Percentiles rank a stretch among this genome's conserved stretches.
Conservation (phyloP, 2,888 invertebrate species). For the Cylloceria caligata region DNA sequence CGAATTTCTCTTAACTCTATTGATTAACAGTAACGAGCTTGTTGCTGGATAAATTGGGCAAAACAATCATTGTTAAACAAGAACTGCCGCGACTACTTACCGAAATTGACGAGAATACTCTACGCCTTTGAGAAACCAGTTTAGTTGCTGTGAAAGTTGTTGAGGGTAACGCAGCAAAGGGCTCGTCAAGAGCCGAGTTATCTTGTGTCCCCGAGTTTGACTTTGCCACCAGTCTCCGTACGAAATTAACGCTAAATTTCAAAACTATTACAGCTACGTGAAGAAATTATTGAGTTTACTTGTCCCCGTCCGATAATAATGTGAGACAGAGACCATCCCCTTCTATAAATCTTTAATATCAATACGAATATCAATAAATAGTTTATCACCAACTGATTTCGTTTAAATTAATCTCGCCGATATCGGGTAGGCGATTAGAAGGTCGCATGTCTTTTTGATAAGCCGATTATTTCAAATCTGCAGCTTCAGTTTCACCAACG, state of each 20-base stretch:
- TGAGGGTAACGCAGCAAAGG: constrained; percentile 51
- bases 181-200: constrained; percentile 42
- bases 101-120: constrained; percentile 71
- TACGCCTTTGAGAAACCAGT: constrained; percentile 75
- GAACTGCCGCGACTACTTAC: constrained; percentile 73
- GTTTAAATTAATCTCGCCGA: not conserved
- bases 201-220: constrained; percentile 44
- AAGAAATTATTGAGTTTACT: constrained; percentile 15
- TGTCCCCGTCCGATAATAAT: not conserved
- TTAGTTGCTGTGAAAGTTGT: constrained; percentile 68
- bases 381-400: not conserved
- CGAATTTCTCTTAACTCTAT: constrained; percentile 73
- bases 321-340: not conserved
- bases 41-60: constrained; percentile 73
- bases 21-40: constrained; percentile 75
- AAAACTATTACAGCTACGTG: constrained; percentile 48
- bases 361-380: not conserved
- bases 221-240: constrained; percentile 8
- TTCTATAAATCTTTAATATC: not conserved
- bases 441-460: too few species aligned
- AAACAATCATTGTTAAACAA: constrained; percentile 76
- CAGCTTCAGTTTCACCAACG: too few species aligned
- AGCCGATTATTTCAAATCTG: too few species aligned
- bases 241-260: constrained; percentile 57
- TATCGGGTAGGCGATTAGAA: too few species aligned